Evolutionary conservation across 2,113 vertebrate genomes (phyloP).

Genomic region (Rhynchomys soricoides): DNA sequence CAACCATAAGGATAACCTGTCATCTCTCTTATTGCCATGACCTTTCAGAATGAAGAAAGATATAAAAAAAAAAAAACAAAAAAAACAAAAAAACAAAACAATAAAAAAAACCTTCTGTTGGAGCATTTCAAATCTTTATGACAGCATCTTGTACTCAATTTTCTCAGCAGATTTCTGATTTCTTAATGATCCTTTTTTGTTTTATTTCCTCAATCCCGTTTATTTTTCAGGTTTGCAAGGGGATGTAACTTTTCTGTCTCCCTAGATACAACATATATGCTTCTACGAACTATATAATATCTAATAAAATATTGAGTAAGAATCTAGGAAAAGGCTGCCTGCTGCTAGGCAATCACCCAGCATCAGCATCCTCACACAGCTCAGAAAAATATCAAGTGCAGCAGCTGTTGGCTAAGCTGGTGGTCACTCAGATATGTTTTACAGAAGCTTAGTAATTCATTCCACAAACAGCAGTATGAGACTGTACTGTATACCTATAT

Average conservation of each 20-base stretch:
- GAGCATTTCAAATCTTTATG: slow-evolving; percentile 83
- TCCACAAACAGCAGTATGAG: neutral
- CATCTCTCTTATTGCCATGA: slow-evolving; percentile 78
- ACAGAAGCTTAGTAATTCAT: neutral
- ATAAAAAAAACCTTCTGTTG: neutral
- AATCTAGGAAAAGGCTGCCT: neutral
- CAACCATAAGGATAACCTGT: slow-evolving; percentile 82
- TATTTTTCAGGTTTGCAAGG: slow-evolving; percentile 77
- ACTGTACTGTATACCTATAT: neutral
- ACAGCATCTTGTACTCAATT: slow-evolving; percentile 75
- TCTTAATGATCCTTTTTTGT: slow-evolving; percentile 78
- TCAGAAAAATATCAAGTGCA: neutral
- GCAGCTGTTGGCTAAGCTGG: neutral
- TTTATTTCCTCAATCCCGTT: slow-evolving; percentile 79
- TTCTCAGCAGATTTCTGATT: slow-evolving; percentile 80
- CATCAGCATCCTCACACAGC: neutral
- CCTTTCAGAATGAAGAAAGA: slow-evolving; percentile 82
- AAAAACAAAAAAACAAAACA: slow-evolving; percentile 14
- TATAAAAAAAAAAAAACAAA: slow-evolving; percentile 79
- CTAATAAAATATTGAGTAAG: slow-evolving; percentile 43
- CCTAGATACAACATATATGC: neutral
- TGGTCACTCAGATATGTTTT: neutral
- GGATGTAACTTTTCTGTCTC: slow-evolving; percentile 14
- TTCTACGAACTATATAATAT: slow-evolving; percentile 63
- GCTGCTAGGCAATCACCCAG: neutral